Evolutionary conservation across 2,113 vertebrate genomes (phyloP), one percentile per base, ranked within the genome.

Genomic region (Microcebus lehilahytsara): DNA sequence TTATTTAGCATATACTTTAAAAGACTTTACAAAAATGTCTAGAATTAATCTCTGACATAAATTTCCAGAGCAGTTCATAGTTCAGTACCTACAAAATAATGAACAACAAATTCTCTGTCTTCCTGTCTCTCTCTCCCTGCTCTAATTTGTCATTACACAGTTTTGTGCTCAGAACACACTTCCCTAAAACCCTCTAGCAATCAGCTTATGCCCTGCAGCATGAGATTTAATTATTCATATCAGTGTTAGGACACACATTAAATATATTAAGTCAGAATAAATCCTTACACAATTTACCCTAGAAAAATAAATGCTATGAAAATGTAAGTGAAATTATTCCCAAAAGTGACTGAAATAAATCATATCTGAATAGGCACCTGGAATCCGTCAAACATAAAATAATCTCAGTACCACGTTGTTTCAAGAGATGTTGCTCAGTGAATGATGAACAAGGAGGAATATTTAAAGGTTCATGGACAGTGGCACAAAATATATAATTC

Each of bases 201-300:
- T 85, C 46, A 92, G 13, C 2, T 66, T 84, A 58, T 89, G 51
- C 34, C n/a, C 62, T 91, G 12, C 20, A 88, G 49, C 62, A 42
- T 66, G 40, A 86, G 32, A 86, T 89, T 95, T 92, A 95, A 89
- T 93, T 95, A 97, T 69, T 80, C 27, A 79, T 92, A 64, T 40
- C 9, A 80, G 32, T 85, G 27, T 87, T 75, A 19, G n/a, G 49
- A 72, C 16, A 79, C 25, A 46, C 11, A 6, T 88, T 80, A 84
- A 85, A 62, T 88, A 77, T 19, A 67, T 78, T 85, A 72, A 78
- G 2, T 72, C 37, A 85, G 53, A 93, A 81, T 81, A 87, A 88
- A 92, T 77, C 14, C 40, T 60, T 69, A 66, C 17, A 85, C 42
- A 51, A 42, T 91, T 80, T 66, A 16, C 14, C 32, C 77, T 71